Evolutionary conservation across 2,888 invertebrate species (phyloP).

Genomic region (Drosophila atripex): DNA sequence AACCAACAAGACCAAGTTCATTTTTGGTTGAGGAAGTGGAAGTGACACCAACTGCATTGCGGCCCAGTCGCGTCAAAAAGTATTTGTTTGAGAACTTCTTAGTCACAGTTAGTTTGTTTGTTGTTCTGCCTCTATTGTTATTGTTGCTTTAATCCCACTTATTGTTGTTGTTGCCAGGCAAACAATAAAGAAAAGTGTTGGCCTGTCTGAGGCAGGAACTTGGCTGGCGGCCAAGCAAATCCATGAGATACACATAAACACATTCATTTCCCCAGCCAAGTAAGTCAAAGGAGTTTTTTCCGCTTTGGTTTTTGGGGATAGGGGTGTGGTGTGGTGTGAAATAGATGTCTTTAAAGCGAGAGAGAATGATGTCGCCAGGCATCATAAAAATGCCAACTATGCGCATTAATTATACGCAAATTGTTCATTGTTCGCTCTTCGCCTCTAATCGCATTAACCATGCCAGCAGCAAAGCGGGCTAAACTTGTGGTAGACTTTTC

Average conservation of each 20-base stretch:
- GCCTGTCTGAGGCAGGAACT: slow-evolving; percentile 61
- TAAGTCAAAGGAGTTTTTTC: slow-evolving; percentile 31
- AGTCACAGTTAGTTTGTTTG: slow-evolving; percentile 41
- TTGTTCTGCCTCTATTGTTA: slow-evolving; percentile 27
- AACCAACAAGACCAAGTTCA: slow-evolving; percentile 29
- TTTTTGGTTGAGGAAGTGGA: slow-evolving; percentile 42
- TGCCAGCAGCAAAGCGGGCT: slow-evolving; percentile 20
- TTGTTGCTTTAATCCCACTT: slow-evolving; percentile 27
- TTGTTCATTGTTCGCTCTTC: slow-evolving; percentile 45
- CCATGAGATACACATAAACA: slow-evolving; percentile 42
- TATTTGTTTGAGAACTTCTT: slow-evolving; percentile 64
- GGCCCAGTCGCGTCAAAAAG: slow-evolving; percentile 67
- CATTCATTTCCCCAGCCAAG: slow-evolving; percentile 37
- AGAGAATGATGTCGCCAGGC: slow-evolving; percentile 34
- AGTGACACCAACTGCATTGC: slow-evolving; percentile 74
- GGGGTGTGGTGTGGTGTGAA: not conserved
- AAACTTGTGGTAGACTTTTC: slow-evolving; percentile 41
- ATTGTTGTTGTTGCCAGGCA: slow-evolving; percentile 44
- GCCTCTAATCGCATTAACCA: slow-evolving; percentile 40
- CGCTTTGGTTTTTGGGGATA: not conserved
- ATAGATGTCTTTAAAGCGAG: not conserved
- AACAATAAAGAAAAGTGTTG: slow-evolving; percentile 66
- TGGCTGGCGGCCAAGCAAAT: slow-evolving; percentile 62
- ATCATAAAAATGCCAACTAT: slow-evolving; percentile 41
- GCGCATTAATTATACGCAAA: slow-evolving; percentile 41